These are phyloP conservation scores for Poecilus cupreus DNA, from an alignment of 2,888 invertebrate genomes.

Conservation along the genomic window DNA sequence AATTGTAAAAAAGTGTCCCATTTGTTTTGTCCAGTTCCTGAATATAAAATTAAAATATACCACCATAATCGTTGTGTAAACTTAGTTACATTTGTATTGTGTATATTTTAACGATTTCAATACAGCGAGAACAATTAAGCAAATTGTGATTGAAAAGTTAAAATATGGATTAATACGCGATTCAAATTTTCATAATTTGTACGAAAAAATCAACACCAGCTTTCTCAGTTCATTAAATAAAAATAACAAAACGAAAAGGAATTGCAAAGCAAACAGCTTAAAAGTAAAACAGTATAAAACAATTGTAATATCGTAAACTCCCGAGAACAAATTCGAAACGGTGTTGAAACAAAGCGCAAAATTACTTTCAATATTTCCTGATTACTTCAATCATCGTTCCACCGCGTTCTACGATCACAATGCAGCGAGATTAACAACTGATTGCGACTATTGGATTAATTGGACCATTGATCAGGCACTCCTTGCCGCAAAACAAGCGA, in stretches of 20 bases:
- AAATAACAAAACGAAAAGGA: background rate
- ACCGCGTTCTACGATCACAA: background rate
- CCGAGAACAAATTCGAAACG: background rate
- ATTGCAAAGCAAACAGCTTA: background rate
- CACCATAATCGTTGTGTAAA: too few relatives aligned
- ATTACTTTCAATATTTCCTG: conserved; percentile 4
- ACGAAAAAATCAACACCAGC: too few relatives aligned
- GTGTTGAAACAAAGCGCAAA: background rate
- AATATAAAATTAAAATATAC: too few relatives aligned
- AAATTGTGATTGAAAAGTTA: too few relatives aligned
- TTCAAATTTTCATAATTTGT: too few relatives aligned
- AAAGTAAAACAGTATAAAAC: background rate
- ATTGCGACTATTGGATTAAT: conserved; percentile 41
- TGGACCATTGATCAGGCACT: conserved; percentile 39
- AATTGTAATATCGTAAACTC: background rate
- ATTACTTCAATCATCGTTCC: background rate
- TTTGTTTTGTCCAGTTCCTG: too few relatives aligned
- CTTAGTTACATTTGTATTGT: too few relatives aligned
- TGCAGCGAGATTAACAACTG: conserved; percentile 7
- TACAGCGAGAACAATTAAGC: too few relatives aligned
- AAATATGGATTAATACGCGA: too few relatives aligned
- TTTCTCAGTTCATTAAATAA: too few relatives aligned
- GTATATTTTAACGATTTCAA: too few relatives aligned
- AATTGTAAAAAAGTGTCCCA: too few relatives aligned
- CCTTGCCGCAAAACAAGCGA: conserved; percentile 5